A percentile compares a stretch with the other conserved stretches of the same genome.
phyloP scores from a whole-genome alignment of 2,888 invertebrate species.

The Mythimna albipuncta region DNA sequence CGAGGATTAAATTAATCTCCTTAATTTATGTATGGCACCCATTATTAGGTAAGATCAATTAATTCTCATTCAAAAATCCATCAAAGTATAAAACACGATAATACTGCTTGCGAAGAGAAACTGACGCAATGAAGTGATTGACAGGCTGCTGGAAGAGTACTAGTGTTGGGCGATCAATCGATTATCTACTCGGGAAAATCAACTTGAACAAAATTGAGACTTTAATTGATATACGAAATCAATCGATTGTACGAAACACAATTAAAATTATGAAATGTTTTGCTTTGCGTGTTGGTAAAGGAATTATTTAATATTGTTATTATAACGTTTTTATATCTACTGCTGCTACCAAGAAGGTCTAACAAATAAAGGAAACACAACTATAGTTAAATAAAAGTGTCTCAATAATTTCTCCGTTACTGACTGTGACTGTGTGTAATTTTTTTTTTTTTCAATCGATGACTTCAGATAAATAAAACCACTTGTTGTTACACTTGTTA shows the following conservation, averaged over 20 bases:
- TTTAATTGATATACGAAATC: not conserved
- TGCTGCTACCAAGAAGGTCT: too few species aligned
- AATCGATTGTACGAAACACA: not conserved
- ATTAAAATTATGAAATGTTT: too few species aligned
- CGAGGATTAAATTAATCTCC: slow-evolving; percentile 80
- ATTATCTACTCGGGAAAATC: not conserved
- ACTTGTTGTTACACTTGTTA: too few species aligned
- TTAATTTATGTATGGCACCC: slow-evolving; percentile 87
- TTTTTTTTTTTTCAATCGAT: too few species aligned
- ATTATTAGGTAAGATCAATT: slow-evolving; percentile 81
- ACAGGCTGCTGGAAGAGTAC: slow-evolving; percentile 46
- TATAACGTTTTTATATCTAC: not conserved
- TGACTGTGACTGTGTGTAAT: too few species aligned
- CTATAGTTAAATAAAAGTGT: too few species aligned
- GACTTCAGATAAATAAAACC: too few species aligned
- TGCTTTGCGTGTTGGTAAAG: too few species aligned
- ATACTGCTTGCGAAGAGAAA: slow-evolving; percentile 73
- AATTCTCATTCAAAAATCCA: slow-evolving; percentile 86
- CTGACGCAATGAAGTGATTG: slow-evolving; percentile 72
- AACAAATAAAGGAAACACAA: too few species aligned
- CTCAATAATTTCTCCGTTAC: too few species aligned
- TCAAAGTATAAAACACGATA: slow-evolving; percentile 81
- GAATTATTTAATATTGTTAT: not conserved
- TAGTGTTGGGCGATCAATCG: slow-evolving; percentile 30
- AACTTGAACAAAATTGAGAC: not conserved